phyloP scores from a whole-genome alignment of 2,888 invertebrate genomes.

The Papilio elwesi region DNA sequence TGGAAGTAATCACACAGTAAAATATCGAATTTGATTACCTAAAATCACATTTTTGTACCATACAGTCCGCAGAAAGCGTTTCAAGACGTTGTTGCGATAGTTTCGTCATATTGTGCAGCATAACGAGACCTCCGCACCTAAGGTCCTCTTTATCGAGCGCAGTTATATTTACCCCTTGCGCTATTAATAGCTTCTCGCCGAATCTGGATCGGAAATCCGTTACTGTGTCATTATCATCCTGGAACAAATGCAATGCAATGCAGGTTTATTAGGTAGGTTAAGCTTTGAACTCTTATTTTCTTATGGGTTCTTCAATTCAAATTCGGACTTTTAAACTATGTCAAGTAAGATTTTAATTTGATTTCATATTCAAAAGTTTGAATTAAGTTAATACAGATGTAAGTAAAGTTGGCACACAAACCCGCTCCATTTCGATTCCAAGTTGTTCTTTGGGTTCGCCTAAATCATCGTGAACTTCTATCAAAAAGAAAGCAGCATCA shows the following conservation, averaged over 20 bases:
- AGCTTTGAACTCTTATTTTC: background rate
- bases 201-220: slow-evolving; percentile 90
- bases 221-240: slow-evolving; percentile 89
- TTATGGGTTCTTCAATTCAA: too few relatives aligned
- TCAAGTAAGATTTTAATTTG: too few relatives aligned
- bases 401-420: slow-evolving; percentile 49
- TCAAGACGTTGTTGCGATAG: slow-evolving; percentile 83
- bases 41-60: slow-evolving; percentile 91
- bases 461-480: slow-evolving; percentile 90
- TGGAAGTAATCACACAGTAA: background rate
- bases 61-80: slow-evolving; percentile 87
- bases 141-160: slow-evolving; percentile 89
- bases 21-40: slow-evolving; percentile 63
- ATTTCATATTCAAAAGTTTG: too few relatives aligned
- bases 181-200: slow-evolving; percentile 85
- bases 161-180: slow-evolving; percentile 88
- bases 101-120: slow-evolving; percentile 86
- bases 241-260: slow-evolving; percentile 43
- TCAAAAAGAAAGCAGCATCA: slow-evolving; percentile 84
- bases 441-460: slow-evolving; percentile 90
- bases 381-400: too few relatives aligned
- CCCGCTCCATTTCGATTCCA: slow-evolving; percentile 89
- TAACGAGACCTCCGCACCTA: slow-evolving; percentile 89
- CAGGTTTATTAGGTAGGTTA: background rate
- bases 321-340: too few relatives aligned